Conservation (phyloP, 1,140 invertebrate genomes). For the Ceratosolen fusciceps region DNA sequence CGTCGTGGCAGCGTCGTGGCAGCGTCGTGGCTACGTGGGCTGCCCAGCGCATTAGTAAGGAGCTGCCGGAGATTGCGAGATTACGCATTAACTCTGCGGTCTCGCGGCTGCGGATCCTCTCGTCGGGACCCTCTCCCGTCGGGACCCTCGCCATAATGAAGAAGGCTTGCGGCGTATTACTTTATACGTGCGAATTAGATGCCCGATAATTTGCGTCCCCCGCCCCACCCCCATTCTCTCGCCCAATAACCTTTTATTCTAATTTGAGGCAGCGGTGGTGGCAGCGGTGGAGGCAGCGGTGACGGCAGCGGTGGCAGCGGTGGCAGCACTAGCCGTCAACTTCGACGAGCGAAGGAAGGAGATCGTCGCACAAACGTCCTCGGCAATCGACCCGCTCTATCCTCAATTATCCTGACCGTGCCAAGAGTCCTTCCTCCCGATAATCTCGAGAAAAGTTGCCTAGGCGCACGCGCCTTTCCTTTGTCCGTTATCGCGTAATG, state of each 20-base stretch:
- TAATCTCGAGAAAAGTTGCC: too few relatives aligned
- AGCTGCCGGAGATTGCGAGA: conserved; percentile 3
- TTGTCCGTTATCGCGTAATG: too few relatives aligned
- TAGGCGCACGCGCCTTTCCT: too few relatives aligned
- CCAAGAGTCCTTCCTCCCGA: too few relatives aligned
- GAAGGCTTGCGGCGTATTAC: conserved; percentile 26
- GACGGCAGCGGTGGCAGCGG: not conserved
- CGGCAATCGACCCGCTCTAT: too few relatives aligned
- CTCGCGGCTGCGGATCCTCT: conserved; percentile 17
- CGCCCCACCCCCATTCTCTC: too few relatives aligned
- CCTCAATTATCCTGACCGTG: too few relatives aligned
- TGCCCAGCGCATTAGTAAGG: not conserved
- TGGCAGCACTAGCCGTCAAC: not conserved
- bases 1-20: too few relatives aligned
- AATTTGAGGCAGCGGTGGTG: too few relatives aligned
- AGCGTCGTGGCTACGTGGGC: not conserved
- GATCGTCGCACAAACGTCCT: too few relatives aligned
- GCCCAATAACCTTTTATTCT: too few relatives aligned
- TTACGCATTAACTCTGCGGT: conserved; percentile 42
- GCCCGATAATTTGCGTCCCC: not conserved
- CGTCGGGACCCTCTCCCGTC: not conserved
- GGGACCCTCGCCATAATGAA: conserved; percentile 36
- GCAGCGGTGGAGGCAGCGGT: too few relatives aligned
- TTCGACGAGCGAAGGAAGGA: conserved; percentile 11
- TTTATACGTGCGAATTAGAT: conserved; percentile 26